Conservation (phyloP, 2,113 vertebrate species). For the Vidua macroura region DNA sequence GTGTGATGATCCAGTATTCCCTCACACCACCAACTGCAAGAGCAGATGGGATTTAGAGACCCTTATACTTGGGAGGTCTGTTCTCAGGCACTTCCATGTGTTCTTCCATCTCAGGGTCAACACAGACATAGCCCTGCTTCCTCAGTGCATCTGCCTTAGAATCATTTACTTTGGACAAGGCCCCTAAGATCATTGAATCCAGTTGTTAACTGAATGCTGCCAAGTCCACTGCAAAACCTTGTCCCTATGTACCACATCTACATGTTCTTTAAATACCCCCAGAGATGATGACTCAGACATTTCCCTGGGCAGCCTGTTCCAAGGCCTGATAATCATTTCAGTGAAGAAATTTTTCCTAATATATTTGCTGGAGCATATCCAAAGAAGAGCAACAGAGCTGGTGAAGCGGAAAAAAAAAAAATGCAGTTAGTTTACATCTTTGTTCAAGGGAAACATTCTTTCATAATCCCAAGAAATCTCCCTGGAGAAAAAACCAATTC, state of each 20-base stretch:
- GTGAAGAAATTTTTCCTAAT: neutral
- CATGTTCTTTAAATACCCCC: neutral
- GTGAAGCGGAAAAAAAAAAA: neutral
- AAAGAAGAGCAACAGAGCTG: neutral
- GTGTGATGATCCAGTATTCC: neutral
- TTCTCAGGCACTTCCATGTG: neutral
- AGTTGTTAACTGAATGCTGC: neutral
- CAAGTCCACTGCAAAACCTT: neutral
- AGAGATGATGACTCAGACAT: neutral
- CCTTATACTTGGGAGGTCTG: neutral
- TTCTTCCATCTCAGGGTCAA: neutral
- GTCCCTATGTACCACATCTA: neutral
- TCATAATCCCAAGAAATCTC: neutral
- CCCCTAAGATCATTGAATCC: neutral
- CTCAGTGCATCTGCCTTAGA: neutral
- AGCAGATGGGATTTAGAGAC: neutral
- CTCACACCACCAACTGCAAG: neutral
- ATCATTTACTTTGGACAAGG: neutral
- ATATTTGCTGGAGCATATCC: neutral
- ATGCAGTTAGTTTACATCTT: neutral
- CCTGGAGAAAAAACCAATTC: neutral
- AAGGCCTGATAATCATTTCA: neutral
- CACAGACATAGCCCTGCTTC: neutral
- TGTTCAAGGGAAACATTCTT: neutral
- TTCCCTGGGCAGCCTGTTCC: neutral